Conservation (phyloP, 1,140 invertebrate species). For the Araneus ventricosus region DNA sequence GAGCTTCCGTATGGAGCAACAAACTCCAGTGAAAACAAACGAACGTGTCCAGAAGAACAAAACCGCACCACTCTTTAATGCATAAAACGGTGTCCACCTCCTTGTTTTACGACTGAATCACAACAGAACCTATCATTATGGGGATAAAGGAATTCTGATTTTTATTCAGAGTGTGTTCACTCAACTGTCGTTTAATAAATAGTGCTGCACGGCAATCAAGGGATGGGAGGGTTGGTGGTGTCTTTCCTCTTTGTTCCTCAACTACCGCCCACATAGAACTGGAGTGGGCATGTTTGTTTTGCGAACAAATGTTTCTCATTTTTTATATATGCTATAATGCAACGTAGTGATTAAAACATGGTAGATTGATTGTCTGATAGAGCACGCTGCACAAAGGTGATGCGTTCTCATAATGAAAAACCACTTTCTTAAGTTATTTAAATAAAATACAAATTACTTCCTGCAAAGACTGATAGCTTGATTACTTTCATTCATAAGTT, state of each 20-base stretch:
- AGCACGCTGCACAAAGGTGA: not conserved
- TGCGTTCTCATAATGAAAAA: not conserved
- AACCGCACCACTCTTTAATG: slow-evolving; percentile 22
- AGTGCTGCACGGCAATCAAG: slow-evolving; percentile 5
- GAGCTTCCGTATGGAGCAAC: not conserved
- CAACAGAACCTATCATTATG: slow-evolving; percentile 53
- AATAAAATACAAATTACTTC: slow-evolving; percentile 38
- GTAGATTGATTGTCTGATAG: slow-evolving; percentile 19
- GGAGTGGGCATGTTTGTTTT: slow-evolving; percentile 25
- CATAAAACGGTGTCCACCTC: slow-evolving; percentile 53
- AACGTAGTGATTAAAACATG: slow-evolving; percentile 6
- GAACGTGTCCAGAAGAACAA: slow-evolving; percentile 33
- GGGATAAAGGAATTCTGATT: slow-evolving; percentile 30
- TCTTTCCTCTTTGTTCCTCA: slow-evolving; percentile 20
- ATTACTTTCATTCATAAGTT: slow-evolving; percentile 3
- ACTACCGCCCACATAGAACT: slow-evolving; percentile 2
- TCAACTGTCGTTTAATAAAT: slow-evolving; percentile 49
- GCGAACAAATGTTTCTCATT: not conserved
- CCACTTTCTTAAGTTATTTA: slow-evolving; percentile 10
- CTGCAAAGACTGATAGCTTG: slow-evolving; percentile 1
- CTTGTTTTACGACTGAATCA: slow-evolving; percentile 43
- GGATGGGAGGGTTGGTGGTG: slow-evolving; percentile 20
- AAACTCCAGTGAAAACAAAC: slow-evolving; percentile 36
- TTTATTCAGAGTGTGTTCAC: slow-evolving; percentile 36
- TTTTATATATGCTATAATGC: not conserved